phyloP scores from a whole-genome alignment of 2,113 vertebrate species.

The Stigmatopora nigra region DNA sequence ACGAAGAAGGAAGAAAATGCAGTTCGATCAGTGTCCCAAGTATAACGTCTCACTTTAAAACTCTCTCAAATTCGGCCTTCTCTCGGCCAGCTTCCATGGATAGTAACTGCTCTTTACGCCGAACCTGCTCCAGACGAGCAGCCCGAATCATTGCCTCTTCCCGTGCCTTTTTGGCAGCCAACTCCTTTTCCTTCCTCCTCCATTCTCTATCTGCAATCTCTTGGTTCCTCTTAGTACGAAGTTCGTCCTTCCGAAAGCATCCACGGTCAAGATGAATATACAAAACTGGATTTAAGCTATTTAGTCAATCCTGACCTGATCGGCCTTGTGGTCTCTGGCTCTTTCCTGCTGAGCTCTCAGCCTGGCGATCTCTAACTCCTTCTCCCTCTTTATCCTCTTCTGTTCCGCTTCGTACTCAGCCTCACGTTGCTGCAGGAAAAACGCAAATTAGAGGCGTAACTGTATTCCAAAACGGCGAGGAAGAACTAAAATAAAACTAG shows the following conservation, averaged over 20 bases:
- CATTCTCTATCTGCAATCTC: slow-evolving; percentile 77
- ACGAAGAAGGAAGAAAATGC: neutral
- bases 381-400: slow-evolving; percentile 72
- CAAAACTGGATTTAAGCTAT: neutral
- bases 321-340: slow-evolving; percentile 74
- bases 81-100: slow-evolving; percentile 74
- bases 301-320: slow-evolving; percentile 69
- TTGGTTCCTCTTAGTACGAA: slow-evolving; percentile 79
- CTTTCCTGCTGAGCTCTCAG: slow-evolving; percentile 78
- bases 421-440: slow-evolving; percentile 70
- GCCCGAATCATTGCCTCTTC: slow-evolving; percentile 59
- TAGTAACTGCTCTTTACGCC: slow-evolving; percentile 70
- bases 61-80: slow-evolving; percentile 75
- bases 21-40: neutral
- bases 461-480: neutral
- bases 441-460: neutral
- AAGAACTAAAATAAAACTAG: neutral
- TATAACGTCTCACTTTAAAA: slow-evolving; percentile 72
- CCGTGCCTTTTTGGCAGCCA: slow-evolving; percentile 44
- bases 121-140: slow-evolving; percentile 73
- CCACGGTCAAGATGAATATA: neutral
- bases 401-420: slow-evolving; percentile 78
- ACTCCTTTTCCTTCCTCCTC: slow-evolving; percentile 77
- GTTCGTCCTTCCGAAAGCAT: slow-evolving; percentile 69
- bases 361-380: slow-evolving; percentile 74